Percentiles rank a stretch among this genome's conserved stretches.
phyloP scores from a whole-genome alignment of 2,888 invertebrate species.

The Linyphia triangularis region DNA sequence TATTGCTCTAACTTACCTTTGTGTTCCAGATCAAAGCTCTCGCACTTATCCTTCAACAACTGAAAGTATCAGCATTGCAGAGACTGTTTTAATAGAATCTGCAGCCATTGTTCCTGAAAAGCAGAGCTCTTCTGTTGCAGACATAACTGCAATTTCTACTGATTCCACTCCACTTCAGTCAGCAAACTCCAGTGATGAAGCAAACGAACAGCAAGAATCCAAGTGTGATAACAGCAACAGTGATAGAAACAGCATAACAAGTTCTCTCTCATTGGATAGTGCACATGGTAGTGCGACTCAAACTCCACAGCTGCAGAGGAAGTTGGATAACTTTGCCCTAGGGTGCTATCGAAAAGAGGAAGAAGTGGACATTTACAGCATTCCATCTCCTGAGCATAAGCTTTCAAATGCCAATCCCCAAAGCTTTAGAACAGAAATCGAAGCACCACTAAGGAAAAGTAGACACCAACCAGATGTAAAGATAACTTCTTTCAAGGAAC shows the following conservation, averaged over 20 bases:
- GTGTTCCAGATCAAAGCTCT: neutral
- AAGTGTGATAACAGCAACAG: slow-evolving; percentile 40
- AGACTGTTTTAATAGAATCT: neutral
- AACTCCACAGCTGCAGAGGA: slow-evolving; percentile 50
- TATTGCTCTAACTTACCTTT: too few species aligned
- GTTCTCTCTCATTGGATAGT: slow-evolving; percentile 52
- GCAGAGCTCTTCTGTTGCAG: neutral
- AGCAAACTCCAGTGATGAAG: neutral
- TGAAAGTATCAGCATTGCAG: neutral
- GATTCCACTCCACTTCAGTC: neutral
- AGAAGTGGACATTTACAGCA: slow-evolving; percentile 52
- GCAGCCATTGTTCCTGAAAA: neutral
- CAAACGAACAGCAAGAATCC: neutral
- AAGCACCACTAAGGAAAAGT: slow-evolving; percentile 38
- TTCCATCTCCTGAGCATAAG: slow-evolving; percentile 4
- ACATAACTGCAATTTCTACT: neutral
- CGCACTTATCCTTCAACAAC: neutral
- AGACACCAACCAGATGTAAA: slow-evolving; percentile 57
- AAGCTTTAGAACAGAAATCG: slow-evolving; percentile 20
- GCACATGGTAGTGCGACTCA: slow-evolving; percentile 36
- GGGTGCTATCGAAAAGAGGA: slow-evolving; percentile 65
- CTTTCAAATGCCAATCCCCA: neutral
- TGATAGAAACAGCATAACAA: slow-evolving; percentile 18
- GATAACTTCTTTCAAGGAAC: slow-evolving; percentile 60
- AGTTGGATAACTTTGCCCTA: slow-evolving; percentile 69